Evolutionary conservation across 2,113 vertebrate genomes (phyloP).

Genomic region (Psittacara wagleri): DNA sequence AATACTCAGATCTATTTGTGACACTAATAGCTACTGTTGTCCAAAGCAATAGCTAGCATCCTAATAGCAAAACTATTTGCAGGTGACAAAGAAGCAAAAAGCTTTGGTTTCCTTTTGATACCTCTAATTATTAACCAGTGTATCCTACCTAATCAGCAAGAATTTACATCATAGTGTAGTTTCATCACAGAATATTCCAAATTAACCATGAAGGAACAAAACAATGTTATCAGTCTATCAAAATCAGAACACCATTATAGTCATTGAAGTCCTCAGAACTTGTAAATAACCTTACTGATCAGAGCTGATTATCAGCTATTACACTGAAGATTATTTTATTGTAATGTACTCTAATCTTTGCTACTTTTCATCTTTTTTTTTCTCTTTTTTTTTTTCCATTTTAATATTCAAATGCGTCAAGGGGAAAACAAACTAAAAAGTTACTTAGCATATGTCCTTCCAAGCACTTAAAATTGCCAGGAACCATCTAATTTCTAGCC

Average conservation of each 20-base stretch:
- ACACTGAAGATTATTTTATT: not conserved
- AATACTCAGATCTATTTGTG: not conserved
- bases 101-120: not conserved
- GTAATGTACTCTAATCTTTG: not conserved
- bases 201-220: not conserved
- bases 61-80: not conserved
- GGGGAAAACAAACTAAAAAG: slow-evolving; percentile 31
- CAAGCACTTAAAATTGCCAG: slow-evolving; percentile 38
- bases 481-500: slow-evolving; percentile 31
- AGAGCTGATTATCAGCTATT: not conserved
- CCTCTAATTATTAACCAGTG: not conserved
- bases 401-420: slow-evolving; percentile 3
- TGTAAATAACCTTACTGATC: not conserved
- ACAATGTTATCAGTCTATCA: not conserved
- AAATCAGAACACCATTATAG: not conserved
- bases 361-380: not conserved
- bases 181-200: not conserved
- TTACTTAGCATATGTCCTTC: slow-evolving; percentile 46
- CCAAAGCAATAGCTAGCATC: not conserved
- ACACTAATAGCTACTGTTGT: not conserved
- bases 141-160: not conserved
- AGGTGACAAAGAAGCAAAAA: not conserved
- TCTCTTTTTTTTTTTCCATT: not conserved
- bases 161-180: rapidly evolving
- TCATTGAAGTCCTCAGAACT: not conserved